A percentile compares a stretch with the other conserved stretches of the same genome.
Evolutionary conservation across 1,140 invertebrate genomes (phyloP).

Genomic region (Patella vulgata): DNA sequence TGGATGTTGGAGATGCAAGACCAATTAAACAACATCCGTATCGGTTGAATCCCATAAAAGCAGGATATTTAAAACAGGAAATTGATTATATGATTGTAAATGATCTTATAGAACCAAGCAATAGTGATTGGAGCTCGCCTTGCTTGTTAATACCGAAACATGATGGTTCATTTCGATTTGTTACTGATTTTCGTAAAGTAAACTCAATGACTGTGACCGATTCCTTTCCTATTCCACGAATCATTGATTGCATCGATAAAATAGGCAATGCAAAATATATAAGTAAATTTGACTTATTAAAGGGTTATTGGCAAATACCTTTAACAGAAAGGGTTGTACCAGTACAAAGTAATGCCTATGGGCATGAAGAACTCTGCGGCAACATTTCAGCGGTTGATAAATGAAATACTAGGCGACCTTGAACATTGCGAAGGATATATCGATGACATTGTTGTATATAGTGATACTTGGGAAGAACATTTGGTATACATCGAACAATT

Average conservation of each 20-base stretch:
- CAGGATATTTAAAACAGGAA: too few species aligned
- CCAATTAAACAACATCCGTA: too few species aligned
- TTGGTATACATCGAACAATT: neutral
- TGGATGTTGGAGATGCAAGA: too few species aligned
- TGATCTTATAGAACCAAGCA: too few species aligned
- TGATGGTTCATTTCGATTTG: too few species aligned
- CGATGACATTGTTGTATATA: constrained; percentile 21
- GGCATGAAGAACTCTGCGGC: constrained; percentile 63
- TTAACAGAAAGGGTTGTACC: constrained; percentile 48
- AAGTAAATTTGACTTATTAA: constrained; percentile 28
- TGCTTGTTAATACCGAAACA: too few species aligned
- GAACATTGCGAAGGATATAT: constrained; percentile 44
- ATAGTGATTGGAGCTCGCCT: too few species aligned
- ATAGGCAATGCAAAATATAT: constrained; percentile 28
- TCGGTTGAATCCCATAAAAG: too few species aligned
- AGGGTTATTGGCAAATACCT: constrained; percentile 26
- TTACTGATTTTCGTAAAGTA: too few species aligned
- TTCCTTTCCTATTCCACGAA: constrained; percentile 17
- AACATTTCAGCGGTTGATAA: constrained; percentile 68
- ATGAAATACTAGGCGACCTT: constrained; percentile 64
- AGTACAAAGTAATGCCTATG: constrained; percentile 65
- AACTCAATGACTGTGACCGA: too few species aligned
- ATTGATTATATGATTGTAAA: too few species aligned
- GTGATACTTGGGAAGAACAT: constrained; percentile 19
- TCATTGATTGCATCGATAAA: constrained; percentile 37